Evolutionary conservation across 2,113 vertebrate genomes (phyloP), one percentile per base, ranked within the genome.

Genomic region (Cricetomys ansorgei): DNA sequence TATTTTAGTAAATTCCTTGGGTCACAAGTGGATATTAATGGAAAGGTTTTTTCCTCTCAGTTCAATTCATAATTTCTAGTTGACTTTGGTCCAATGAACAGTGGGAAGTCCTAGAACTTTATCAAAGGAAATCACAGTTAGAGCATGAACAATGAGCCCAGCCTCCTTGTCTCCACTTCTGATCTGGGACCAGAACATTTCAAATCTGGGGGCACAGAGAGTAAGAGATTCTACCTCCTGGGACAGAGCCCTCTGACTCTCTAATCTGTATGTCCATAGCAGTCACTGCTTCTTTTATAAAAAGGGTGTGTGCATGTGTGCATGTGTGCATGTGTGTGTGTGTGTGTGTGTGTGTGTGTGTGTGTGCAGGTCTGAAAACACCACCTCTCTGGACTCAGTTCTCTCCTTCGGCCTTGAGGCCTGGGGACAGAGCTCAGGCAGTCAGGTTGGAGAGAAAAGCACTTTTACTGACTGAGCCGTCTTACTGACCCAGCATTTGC

Each of bases 311-410:
- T 40, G 21, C 4, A 4, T 16, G 8, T 40, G 3, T 43, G 6
- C 1, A 1, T 43, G 5, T n/a, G 19, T 79, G 50, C 27, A 62
- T n/a, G 9, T 59, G 12, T 62, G 27, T 62, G n/a, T 40, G 21
- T 11, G 9, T 16, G 8, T 40, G 3, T 43, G 6, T 0, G 0
- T 43, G 5, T n/a, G 19, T 79, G 50, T 15, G 45, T n/a, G 9
- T 59, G 12, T 62, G 27, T 62, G n/a, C 62, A 19, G n/a, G 37
- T 62, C 25, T 29, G n/a, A 43, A 25, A 8, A 29, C 19, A 1
- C 29, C 19, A 1, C 29, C 80, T 83, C 53, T 57, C 5, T 27
- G 37, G 11, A 59, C 0, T 25, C 53, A 57, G 37, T 21, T 43
- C 5, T 48, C 9, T 65, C 83, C 29, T 48, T 21, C 17, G 12